Percentiles rank a stretch among this genome's conserved stretches.
Conservation (phyloP, 1,140 invertebrate genomes). For the Habropoda laboriosa region DNA sequence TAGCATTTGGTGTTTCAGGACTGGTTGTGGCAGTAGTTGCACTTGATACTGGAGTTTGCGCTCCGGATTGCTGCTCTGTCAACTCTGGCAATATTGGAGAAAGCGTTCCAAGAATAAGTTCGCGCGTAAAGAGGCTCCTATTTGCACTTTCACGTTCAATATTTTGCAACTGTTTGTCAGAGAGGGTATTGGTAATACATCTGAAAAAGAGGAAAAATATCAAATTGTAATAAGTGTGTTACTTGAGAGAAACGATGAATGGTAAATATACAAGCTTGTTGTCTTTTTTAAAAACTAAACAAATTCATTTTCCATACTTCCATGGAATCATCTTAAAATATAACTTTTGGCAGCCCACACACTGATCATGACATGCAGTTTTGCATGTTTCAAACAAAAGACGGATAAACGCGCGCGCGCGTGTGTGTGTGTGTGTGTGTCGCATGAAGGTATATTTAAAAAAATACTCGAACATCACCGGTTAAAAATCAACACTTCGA, state of each 20-base stretch:
- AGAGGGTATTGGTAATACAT: conserved; percentile 83
- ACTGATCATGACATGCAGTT: conserved; percentile 16
- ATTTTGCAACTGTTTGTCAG: conserved; percentile 83
- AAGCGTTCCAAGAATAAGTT: conserved; percentile 86
- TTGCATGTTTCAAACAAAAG: conserved; percentile 11
- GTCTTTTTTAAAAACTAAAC: background rate
- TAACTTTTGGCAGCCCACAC: conserved; percentile 31
- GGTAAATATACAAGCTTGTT: background rate
- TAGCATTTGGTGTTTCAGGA: conserved; percentile 74
- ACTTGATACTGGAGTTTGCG: conserved; percentile 72
- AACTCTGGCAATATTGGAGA: conserved; percentile 80
- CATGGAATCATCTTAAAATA: conserved; percentile 30
- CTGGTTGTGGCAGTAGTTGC: conserved; percentile 74
- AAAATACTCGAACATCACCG: background rate
- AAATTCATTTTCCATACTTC: background rate
- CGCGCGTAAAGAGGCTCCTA: conserved; percentile 87
- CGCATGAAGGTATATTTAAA: background rate
- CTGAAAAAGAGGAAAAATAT: conserved; percentile 75
- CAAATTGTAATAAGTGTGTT: conserved; percentile 17
- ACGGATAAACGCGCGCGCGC: too few species aligned
- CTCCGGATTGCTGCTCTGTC: conserved; percentile 69
- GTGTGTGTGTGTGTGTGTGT: too few species aligned
- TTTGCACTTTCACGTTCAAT: conserved; percentile 85
- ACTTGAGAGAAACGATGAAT: background rate
- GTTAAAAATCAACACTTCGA: background rate